Conservation (phyloP, 2,113 vertebrate genomes). For the Zosterops hypoxanthus region DNA sequence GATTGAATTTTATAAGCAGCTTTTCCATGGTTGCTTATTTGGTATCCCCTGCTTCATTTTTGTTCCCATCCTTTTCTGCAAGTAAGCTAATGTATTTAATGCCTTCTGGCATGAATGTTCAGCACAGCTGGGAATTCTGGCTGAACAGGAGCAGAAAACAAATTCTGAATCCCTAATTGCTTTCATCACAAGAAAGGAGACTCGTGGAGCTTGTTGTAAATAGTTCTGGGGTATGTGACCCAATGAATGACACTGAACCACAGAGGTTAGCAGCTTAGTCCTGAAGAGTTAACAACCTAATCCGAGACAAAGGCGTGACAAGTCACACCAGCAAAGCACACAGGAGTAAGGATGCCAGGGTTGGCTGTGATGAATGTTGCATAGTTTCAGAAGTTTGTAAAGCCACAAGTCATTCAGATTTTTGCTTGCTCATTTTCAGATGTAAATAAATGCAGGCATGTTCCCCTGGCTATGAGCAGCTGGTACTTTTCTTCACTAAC, state of each 20-base stretch:
- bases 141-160: conserved; percentile 15
- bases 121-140: neutral
- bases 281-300: neutral
- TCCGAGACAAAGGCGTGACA: neutral
- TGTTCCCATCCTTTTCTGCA: neutral
- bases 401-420: neutral
- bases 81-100: neutral
- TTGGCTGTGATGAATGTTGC: neutral
- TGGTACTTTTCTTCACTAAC: neutral
- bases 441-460: neutral
- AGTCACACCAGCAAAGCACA: neutral
- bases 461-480: neutral
- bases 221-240: neutral
- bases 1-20: neutral
- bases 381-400: neutral
- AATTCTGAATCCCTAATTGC: neutral
- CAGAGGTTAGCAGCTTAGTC: neutral
- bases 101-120: neutral
- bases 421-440: neutral
- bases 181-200: neutral
- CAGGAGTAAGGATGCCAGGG: neutral
- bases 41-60: neutral
- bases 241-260: neutral
- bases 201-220: neutral
- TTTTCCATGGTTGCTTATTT: neutral